Base-by-base conservation (phyloP, 2,797 vertebrate genomes). In the Onychomys leucogaster region DNA sequence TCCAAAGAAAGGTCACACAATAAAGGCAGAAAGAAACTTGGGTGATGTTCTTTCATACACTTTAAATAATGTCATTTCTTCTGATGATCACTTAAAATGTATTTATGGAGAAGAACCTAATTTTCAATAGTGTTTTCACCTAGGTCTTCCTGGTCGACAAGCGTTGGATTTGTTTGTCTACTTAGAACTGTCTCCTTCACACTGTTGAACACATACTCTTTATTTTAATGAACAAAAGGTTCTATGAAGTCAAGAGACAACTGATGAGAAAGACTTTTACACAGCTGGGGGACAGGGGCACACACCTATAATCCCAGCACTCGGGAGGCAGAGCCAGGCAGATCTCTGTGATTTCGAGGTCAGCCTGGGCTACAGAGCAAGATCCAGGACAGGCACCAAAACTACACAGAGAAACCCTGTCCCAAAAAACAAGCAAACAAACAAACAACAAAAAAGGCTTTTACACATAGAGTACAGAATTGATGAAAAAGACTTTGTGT, bases 11-110 rank as follows among this genome's bases (percentile, higher is more conserved):
- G 46, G 34, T 37, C 84, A 86, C 14, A 27, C 0, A 29, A 71
- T 49, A 71, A 19, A 1, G n/a, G 43, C 43, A 81, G n/a, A 71
- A 13, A 85, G 14, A 91, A 84, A 17, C 11, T 6, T 59, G 29
- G 1, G 10, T 41, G 43, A 25, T 4, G 0, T 7, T 59, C 65
- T 88, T 75, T 88, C n/a, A 61, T 0, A 75, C 2, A 89, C 46
- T 6, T 49, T 52, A 90, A 69, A 86, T 83, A 52, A 52, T 16
- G 12, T 49, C 76, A 95, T 75, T 91, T 80, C 82, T 88, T 55
- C 96, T 78, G 49, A 65, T 16, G 13, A 86, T 4, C n/a, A 89
- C 77, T 86, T 90, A 61, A 89, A 92, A 85, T 65, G n/a, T n/a
- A 52, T 59, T 84, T 77, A 32, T 23, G 71, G 9, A 83, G 32